These are phyloP conservation scores for Pristionchus mayeri DNA, from an alignment of 2,888 invertebrate species.

Conservation along the genomic window DNA sequence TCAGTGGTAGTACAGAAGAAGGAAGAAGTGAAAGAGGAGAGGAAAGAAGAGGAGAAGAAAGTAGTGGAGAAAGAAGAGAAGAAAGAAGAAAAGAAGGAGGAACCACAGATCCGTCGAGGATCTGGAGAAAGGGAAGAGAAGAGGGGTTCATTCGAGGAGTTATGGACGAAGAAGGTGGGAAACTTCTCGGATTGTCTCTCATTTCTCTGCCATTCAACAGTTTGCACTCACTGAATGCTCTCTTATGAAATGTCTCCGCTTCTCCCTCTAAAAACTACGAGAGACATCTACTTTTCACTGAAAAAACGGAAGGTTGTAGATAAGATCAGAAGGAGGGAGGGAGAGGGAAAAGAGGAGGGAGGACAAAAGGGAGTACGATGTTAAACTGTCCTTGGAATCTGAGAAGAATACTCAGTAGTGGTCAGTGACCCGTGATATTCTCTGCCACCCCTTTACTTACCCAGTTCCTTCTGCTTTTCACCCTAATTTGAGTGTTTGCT, in stretches of 20 bases:
- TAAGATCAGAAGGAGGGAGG: slow-evolving; percentile 29
- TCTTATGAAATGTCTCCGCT: background rate
- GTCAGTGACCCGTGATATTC: slow-evolving; percentile 20
- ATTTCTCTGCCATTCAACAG: background rate
- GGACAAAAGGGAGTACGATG: background rate
- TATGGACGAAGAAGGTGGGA: background rate
- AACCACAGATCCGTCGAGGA: background rate
- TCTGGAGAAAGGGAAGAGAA: background rate
- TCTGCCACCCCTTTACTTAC: background rate
- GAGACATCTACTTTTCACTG: slow-evolving; percentile 32
- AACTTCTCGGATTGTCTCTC: background rate
- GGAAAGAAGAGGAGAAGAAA: background rate
- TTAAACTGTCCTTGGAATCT: slow-evolving; percentile 40
- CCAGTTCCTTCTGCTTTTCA: slow-evolving; percentile 22
- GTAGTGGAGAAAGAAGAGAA: background rate
- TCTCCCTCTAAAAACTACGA: slow-evolving; percentile 31
- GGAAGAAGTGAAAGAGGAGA: background rate
- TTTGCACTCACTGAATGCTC: background rate
- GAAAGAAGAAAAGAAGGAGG: background rate
- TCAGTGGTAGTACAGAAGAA: too few species aligned
- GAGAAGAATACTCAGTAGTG: slow-evolving; percentile 2
- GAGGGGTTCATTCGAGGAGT: background rate
- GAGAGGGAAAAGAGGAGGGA: background rate
- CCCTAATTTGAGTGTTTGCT: slow-evolving; percentile 13
- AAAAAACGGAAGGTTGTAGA: slow-evolving; percentile 27